Evolutionary conservation across 2,797 vertebrate genomes (phyloP).

Genomic region (Lagorchestes hirsutus): DNA sequence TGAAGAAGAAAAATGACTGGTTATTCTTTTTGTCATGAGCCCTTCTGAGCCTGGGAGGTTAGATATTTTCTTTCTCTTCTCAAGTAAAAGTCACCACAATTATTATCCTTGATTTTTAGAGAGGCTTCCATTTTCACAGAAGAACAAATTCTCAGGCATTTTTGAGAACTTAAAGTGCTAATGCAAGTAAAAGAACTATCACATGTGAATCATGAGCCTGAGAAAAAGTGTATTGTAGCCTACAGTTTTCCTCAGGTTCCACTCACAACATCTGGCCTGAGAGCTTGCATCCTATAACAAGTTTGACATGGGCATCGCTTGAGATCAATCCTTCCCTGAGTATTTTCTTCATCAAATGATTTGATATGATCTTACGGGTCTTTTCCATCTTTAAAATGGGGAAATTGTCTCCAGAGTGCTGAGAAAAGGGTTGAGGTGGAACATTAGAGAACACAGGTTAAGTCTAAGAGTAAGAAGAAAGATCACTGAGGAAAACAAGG

Average conservation of each 20-base stretch:
- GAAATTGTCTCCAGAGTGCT: not conserved
- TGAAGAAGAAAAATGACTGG: not conserved
- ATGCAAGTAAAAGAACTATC: not conserved
- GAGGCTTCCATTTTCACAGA: not conserved
- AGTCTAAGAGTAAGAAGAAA: no score
- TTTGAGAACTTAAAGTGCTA: not conserved
- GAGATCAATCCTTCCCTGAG: not conserved
- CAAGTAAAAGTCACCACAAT: not conserved
- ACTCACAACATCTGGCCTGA: not conserved
- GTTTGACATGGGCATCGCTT: not conserved
- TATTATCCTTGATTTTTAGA: not conserved
- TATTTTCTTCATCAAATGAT: not conserved
- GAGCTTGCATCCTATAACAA: not conserved
- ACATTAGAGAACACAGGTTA: no score
- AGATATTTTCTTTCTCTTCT: not conserved
- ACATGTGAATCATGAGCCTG: not conserved
- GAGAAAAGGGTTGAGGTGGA: no score
- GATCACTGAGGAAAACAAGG: no score
- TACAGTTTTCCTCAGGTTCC: not conserved
- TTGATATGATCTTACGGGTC: not conserved
- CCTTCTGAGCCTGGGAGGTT: constrained; percentile 12
- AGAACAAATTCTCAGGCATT: not conserved
- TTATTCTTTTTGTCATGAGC: not conserved
- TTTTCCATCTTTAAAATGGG: not conserved
- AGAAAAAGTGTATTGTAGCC: not conserved